These are phyloP conservation scores for Mercenaria mercenaria DNA, from an alignment of 1,140 invertebrate genomes.

Conservation along the genomic window DNA sequence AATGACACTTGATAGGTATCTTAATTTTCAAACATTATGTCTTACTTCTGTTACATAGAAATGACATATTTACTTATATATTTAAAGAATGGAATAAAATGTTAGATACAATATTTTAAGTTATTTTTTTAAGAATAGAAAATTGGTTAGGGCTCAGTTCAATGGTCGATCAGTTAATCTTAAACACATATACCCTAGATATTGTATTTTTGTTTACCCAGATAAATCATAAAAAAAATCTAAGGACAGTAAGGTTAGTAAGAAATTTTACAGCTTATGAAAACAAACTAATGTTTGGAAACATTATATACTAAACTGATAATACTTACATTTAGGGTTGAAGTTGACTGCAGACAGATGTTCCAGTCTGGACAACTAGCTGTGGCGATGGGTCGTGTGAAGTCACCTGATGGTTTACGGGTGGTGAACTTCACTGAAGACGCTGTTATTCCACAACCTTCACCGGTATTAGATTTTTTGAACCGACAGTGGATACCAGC, in stretches of 20 bases:
- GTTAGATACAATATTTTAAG: too few species aligned
- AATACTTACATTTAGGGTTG: constrained; percentile 34
- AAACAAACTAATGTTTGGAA: background rate
- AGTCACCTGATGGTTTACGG: constrained; percentile 23
- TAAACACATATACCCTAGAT: too few species aligned
- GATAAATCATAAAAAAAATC: too few species aligned
- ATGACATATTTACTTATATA: too few species aligned
- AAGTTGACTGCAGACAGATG: constrained; percentile 60
- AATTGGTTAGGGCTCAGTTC: too few species aligned
- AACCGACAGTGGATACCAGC: background rate
- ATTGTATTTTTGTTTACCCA: too few species aligned
- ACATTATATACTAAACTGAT: background rate
- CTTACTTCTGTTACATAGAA: too few species aligned
- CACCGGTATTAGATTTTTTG: constrained; percentile 36
- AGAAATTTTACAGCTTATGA: too few species aligned
- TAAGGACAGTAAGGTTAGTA: background rate
- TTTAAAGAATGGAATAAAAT: too few species aligned
- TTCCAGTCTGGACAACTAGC: constrained; percentile 60
- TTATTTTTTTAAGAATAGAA: too few species aligned
- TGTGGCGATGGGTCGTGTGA: constrained; percentile 56
- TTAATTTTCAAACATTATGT: too few species aligned
- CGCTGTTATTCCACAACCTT: constrained; percentile 51
- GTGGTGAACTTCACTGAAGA: constrained; percentile 60
- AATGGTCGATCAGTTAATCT: too few species aligned
- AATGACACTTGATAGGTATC: constrained; percentile 53